phyloP scores from a whole-genome alignment of 2,113 vertebrate genomes.

The Periophthalmodon schlosseri region DNA sequence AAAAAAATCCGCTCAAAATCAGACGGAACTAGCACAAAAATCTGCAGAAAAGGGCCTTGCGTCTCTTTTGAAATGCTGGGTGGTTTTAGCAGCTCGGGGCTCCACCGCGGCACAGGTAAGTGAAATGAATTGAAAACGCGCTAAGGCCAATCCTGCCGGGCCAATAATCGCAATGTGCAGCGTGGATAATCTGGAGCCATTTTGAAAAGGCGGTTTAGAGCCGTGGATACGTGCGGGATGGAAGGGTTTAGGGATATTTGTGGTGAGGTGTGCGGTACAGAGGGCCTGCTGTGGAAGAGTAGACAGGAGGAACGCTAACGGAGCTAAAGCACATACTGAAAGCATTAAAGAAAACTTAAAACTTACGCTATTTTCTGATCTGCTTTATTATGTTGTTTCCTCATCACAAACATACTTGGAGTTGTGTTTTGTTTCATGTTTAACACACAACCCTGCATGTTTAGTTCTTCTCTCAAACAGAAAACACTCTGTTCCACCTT shows the following conservation, averaged over 20 bases:
- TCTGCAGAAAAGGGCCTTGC: not conserved
- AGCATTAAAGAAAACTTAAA: too few species aligned
- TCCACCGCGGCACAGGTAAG: not conserved
- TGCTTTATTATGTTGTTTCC: too few species aligned
- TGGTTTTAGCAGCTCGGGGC: not conserved
- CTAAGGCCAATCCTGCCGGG: not conserved
- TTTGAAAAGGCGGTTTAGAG: not conserved
- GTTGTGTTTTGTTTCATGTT: too few species aligned
- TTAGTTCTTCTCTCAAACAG: too few species aligned
- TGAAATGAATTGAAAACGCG: not conserved
- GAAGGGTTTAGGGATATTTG: not conserved
- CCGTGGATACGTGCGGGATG: too few species aligned
- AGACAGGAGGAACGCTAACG: too few species aligned
- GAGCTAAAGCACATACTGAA: too few species aligned
- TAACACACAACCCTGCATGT: too few species aligned
- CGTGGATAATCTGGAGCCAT: not conserved
- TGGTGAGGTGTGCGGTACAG: not conserved
- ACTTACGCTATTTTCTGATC: too few species aligned
- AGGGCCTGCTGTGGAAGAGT: not conserved
- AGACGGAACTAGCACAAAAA: not conserved
- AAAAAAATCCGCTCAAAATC: not conserved
- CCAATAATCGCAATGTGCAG: not conserved
- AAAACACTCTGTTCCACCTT: too few species aligned
- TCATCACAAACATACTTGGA: too few species aligned
- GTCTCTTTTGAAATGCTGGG: not conserved